Evolutionary conservation across 2,797 vertebrate species (phyloP), one percentile per base, ranked within the genome.

Genomic region (Esox masquinongy): DNA sequence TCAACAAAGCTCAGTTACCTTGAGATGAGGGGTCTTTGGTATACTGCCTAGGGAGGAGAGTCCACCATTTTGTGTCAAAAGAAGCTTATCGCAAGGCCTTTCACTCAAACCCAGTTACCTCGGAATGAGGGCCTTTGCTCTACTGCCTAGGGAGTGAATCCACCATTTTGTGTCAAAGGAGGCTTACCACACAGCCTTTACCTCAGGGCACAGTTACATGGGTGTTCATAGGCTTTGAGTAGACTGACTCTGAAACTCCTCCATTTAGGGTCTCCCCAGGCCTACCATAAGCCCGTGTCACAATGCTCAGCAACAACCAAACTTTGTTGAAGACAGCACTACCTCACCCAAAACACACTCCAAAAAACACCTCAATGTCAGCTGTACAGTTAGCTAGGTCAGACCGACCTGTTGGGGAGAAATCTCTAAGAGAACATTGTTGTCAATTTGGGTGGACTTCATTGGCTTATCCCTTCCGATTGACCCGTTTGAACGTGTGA

Each of bases 361-460:
- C 15, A 6, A 69, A 26, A 80, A 81, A 78, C 77, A 87, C 87
- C 84, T 80, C 91, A 90, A 92, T 87, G 83, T 90, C 89, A 90
- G 86, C 78, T 74, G 85, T 88, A 82, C 19, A n/a, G 5, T 9
- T 6, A 6, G 39, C 5, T 43, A 6, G 39, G 9, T 43, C 39
- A 6, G 39, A 9, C 39, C 39, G 9, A 43, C 39, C 39, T 43
- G 5, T 9, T 9, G 39, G 9, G 39, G 5, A 2, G 9, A 43
- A 43, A 43, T 6, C 39, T 43, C 9, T 43, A 43, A 43, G 39
- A 43, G 29, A 31, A 31, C 29, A 31, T 31, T 31, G 29, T 31
- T 31, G 29, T 31, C 29, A 31, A 31, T 31, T 31, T 3, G 1
- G 29, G 29, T 3, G 3, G 39, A 43, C 39, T 3, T 6, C 5